Percentiles rank a stretch among this genome's conserved stretches.
Evolutionary conservation across 2,888 invertebrate genomes (phyloP).

Genomic region (Latrodectus elegans): DNA sequence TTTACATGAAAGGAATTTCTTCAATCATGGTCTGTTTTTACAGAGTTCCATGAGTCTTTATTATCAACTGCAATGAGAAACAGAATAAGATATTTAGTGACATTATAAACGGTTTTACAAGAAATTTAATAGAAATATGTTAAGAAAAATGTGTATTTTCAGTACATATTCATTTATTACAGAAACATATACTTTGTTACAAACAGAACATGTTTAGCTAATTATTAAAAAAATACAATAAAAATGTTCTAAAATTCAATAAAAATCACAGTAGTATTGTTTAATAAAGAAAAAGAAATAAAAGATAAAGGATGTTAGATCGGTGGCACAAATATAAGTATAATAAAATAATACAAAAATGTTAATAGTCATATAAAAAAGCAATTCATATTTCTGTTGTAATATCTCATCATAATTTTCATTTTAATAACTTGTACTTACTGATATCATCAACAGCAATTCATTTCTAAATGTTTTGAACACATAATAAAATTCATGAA

Average conservation of each 20-base stretch:
- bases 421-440: too few relatives aligned
- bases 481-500: too few relatives aligned
- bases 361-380: too few relatives aligned
- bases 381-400: too few relatives aligned
- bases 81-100: slow-evolving; percentile 17
- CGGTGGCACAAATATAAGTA: too few relatives aligned
- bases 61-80: slow-evolving; percentile 44
- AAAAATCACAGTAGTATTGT: background rate
- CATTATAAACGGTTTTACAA: background rate
- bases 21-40: slow-evolving; percentile 50
- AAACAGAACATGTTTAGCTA: background rate
- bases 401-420: too few relatives aligned
- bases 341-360: too few relatives aligned
- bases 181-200: background rate
- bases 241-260: background rate
- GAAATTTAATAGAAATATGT: background rate
- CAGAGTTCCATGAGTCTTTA: slow-evolving; percentile 41
- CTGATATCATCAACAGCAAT: too few relatives aligned
- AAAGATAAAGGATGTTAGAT: too few relatives aligned
- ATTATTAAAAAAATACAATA: background rate
- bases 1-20: slow-evolving; percentile 20
- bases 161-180: background rate
- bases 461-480: too few relatives aligned
- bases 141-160: background rate
- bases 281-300: background rate